Evolutionary conservation across 2,888 invertebrate species (phyloP), one percentile per base, ranked within the genome.

Genomic region (Troilus luridus): DNA sequence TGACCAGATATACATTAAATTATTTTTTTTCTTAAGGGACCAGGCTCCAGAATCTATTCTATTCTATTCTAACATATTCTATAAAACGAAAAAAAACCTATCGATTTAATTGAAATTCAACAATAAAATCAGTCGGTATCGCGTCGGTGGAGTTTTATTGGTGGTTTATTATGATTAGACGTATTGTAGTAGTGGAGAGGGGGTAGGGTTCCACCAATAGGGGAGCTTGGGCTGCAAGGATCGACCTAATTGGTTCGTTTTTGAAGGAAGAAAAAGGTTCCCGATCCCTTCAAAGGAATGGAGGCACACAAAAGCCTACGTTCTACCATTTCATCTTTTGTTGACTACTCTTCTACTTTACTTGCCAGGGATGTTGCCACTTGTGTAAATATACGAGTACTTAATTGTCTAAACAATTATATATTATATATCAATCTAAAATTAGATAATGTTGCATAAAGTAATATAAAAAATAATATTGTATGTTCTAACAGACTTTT

Each of bases 231-330:
- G 0, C 54, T 58, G 12, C 56, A 85, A 85, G 72, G 72, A 41
- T 77, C 72, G 27, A 77, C 85, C 85, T 85, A 85, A 85, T 85
- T 85, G 85, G 85, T 58, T 58, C 85, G 56, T 85, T 77, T 77
- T 77, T 41, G 41, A 77, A 77, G 17, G 72, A 24, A 41, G 41
- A 41, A 77, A 77, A 77, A 72, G 27, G 72, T 27, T 77, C 72
- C 21, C 11, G 72, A 77, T 77, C 72, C 72, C 72, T 41, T 77
- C 72, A 77, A 77, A 77, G 72, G 72, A 19, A 77, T 6, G 8
- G 72, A 67, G n/a, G n/a, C 67, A 19, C 67, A 67, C 67, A 67
- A 67, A 67, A 67, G 27, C 72, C 41, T 77, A 14, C 41, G 41
- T 41, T 41, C 72, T 77, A 19, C 72, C 72, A 77, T 77, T 77